phyloP scores from a whole-genome alignment of 1,140 invertebrate species.

The Pinna nobilis region DNA sequence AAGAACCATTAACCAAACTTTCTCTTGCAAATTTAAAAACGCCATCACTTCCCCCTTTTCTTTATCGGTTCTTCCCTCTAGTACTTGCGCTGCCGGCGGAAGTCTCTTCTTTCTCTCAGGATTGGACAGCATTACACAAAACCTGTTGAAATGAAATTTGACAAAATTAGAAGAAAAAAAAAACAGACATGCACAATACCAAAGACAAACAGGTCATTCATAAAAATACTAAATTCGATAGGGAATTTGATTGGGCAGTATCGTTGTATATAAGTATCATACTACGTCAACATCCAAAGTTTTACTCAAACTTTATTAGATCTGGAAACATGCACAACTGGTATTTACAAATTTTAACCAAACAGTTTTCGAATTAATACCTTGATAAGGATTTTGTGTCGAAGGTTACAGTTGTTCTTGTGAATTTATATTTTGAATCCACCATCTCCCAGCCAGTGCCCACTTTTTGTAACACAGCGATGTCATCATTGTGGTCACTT shows the following conservation, averaged over 20 bases:
- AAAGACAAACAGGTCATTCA: too few species aligned
- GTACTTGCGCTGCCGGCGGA: constrained; percentile 52
- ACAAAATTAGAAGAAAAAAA: constrained; percentile 33
- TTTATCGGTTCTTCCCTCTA: constrained; percentile 58
- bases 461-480: constrained; percentile 63
- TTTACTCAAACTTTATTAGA: too few species aligned
- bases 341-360: too few species aligned
- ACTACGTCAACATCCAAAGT: too few species aligned
- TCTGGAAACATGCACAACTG: too few species aligned
- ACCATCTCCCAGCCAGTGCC: constrained; percentile 60
- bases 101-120: constrained; percentile 62
- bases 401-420: constrained; percentile 62
- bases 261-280: too few species aligned
- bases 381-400: constrained; percentile 65
- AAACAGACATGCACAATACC: neutral
- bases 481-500: constrained; percentile 45
- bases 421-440: constrained; percentile 65
- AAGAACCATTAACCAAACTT: constrained; percentile 66
- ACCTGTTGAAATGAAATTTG: too few species aligned
- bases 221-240: too few species aligned
- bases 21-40: constrained; percentile 65
- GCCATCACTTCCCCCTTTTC: constrained; percentile 63
- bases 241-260: too few species aligned
- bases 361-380: too few species aligned
- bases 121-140: constrained; percentile 64